Evolutionary conservation across 2,888 invertebrate genomes (phyloP), one percentile per base, ranked within the genome.

Genomic region (Eristalinus sepulchralis): DNA sequence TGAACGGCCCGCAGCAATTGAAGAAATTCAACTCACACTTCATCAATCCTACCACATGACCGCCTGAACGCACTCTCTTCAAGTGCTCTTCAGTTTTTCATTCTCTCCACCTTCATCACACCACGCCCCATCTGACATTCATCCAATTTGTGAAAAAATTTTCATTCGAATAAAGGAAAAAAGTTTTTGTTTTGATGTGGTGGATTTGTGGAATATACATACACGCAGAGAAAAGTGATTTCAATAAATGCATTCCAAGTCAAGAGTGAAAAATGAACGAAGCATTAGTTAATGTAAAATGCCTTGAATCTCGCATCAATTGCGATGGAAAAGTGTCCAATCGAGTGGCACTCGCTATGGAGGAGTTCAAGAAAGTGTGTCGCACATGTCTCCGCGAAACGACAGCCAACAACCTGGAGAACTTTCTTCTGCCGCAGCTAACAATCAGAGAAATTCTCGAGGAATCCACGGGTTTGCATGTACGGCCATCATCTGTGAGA

Each of bases 321-420:
- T 47, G 27, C 6, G 13, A 13, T 39, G 60, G 60, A 36, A 31
- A 20, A 1, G 13, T 1, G 8, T 27, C 22, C 3, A 60, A 71
- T 1, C 24, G 60, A 17, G 39, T 71, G 11, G 20, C 31, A 2
- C 24, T 31, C 6, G 27, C 71, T 11, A 20, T 11, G 60, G 27
- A 13, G 13, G 27, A 20, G 20, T 60, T 60, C 17, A 31, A n/a
- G 11, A 27, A 60, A 47, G 22, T 71, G n/a, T 72, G 72, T 11
- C 72, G 72, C 0, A 72, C 63, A 10, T 72, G 72, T 20, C 33
- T 72, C 33, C 20, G 24, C 24, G 34, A 63, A 24, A 62, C 60
- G 9, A 20, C 13, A 1, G 72, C 33, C 22, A 31, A 72, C 33
- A 27, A 11, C 11, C 13, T 63, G 72, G 31, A 33, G 5, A 55